Percentiles rank a stretch among this genome's conserved stretches.
These are phyloP conservation scores for Rhegmatorhina hoffmannsi DNA, from an alignment of 2,113 vertebrate species.

Conservation along the genomic window DNA sequence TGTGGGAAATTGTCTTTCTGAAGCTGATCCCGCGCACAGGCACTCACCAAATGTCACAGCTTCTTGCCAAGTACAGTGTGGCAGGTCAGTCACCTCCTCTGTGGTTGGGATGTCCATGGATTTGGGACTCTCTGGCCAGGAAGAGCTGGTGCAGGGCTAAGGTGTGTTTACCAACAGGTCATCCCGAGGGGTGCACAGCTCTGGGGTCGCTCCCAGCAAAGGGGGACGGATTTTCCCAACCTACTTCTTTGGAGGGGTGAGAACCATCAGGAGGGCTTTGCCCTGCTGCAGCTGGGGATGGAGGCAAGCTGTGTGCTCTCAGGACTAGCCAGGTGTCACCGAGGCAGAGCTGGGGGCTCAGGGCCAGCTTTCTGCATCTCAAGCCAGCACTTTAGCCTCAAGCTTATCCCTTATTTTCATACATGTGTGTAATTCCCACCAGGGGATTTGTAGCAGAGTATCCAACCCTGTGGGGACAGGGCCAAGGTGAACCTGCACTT, in stretches of 20 bases:
- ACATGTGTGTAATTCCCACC: background rate
- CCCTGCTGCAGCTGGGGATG: background rate
- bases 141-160: background rate
- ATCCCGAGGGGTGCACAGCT: background rate
- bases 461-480: background rate
- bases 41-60: background rate
- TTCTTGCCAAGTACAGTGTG: background rate
- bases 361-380: slow-evolving; percentile 11
- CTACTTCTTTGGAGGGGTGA: background rate
- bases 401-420: slow-evolving; percentile 29
- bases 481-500: background rate
- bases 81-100: background rate
- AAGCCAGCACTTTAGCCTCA: background rate
- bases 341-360: background rate
- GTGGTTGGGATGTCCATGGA: background rate
- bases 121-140: background rate
- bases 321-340: background rate
- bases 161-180: background rate
- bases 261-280: background rate
- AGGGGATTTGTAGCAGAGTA: background rate
- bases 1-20: background rate
- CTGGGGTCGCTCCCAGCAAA: background rate
- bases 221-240: background rate
- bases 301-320: background rate
- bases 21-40: background rate